Evolutionary conservation across 2,113 vertebrate species (phyloP), one percentile per base, ranked within the genome.

Genomic region (Ciconia maguari): DNA sequence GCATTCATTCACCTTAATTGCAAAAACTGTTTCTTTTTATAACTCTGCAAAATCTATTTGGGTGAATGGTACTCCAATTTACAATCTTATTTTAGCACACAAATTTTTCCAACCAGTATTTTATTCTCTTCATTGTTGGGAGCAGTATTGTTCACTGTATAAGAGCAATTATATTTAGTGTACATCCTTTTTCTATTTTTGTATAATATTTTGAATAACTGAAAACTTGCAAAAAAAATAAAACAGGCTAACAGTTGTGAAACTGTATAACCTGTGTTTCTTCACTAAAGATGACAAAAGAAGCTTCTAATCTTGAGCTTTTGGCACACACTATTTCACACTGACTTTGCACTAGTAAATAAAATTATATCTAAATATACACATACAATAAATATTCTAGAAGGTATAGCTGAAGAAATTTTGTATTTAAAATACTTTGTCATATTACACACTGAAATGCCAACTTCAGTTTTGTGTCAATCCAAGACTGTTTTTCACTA

Each of bases 1-100:
- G 85, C 44, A 93, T 84, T 55, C 58, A 82, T 93, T 95, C 93
- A 95, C 61, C 36, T 88, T 96, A 91, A 96, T 96, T 85, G 80
- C 64, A 83, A 90, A 94, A 94, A 32, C 16, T 2, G 4, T 69
- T 90, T 95, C 51, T 92, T 84, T 90, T 91, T 80, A 49, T 34
- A 83, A 64, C 18, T 49, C 60, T 89, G 38, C 78, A 96, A 96
- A 84, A 91, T 72, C 36, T 93, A n/a, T 87, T 92, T 86, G 78
- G 32, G 41, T 83, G 69, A 89, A 92, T 36, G 36, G 84, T 94
- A 60, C 20, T 90, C 27, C 78, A 86, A 96, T 68, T 87, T 79
- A 89, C 65, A 65, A 62, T 42, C 64, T 80, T 81, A 84, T 97
- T 96, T 92, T 94, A 97, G 68, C 26, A 44, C 11, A 61, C 2